Percentiles rank a stretch among this genome's conserved stretches.
Evolutionary conservation across 2,888 invertebrate species (phyloP).

Genomic region (Serripes groenlandicus): DNA sequence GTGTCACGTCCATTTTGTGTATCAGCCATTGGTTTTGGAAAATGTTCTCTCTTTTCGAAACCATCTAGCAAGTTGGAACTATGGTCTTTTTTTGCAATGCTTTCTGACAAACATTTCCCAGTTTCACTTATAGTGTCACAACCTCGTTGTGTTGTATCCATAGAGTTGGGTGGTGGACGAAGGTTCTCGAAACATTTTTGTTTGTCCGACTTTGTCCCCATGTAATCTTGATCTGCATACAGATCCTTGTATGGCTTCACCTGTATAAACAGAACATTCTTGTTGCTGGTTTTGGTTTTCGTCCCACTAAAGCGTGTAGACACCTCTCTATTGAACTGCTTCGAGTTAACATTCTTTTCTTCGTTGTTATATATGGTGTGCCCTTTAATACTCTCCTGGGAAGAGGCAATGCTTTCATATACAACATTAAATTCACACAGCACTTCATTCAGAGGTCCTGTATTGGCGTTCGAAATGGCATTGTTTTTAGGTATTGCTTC

Average conservation of each 20-base stretch:
- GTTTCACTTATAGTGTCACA: too few relatives aligned
- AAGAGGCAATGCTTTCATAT: neutral
- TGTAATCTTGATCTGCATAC: neutral
- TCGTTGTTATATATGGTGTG: too few relatives aligned
- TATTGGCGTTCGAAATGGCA: neutral
- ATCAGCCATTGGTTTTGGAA: too few relatives aligned
- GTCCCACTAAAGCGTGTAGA: neutral
- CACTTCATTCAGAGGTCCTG: neutral
- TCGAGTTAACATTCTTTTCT: neutral
- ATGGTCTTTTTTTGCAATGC: too few relatives aligned
- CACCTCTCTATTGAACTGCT: neutral
- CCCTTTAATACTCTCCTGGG: too few relatives aligned
- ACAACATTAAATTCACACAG: neutral
- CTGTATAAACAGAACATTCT: neutral
- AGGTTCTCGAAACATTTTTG: neutral
- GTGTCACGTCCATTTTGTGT: too few relatives aligned
- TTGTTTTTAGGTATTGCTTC: neutral
- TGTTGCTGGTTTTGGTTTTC: neutral
- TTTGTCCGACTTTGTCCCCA: neutral
- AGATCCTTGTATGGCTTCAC: conserved; percentile 7
- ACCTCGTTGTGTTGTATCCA: too few relatives aligned
- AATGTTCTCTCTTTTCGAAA: too few relatives aligned
- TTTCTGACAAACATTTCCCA: too few relatives aligned
- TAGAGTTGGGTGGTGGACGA: too few relatives aligned
- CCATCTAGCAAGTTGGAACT: too few relatives aligned